phyloP scores from a whole-genome alignment of 2,888 invertebrate species.

The Stictocephala bisonia region DNA sequence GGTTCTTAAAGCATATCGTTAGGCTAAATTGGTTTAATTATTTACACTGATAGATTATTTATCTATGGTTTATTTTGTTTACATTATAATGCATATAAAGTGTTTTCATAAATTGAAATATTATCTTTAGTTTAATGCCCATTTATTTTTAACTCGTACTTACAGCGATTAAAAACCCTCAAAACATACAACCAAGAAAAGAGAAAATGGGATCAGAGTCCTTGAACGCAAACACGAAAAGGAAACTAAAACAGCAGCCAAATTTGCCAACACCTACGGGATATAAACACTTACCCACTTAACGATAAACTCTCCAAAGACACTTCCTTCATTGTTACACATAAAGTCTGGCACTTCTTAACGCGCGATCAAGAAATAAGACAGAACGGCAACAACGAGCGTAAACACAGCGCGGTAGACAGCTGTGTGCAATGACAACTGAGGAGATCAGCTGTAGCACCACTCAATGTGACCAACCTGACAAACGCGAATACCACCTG shows the following conservation, averaged over 20 bases:
- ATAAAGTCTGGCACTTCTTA: constrained; percentile 42
- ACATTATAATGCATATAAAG: too few relatives aligned
- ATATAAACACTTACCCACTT: constrained; percentile 26
- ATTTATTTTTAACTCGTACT: too few relatives aligned
- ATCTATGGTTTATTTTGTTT: too few relatives aligned
- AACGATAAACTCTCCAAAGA: constrained; percentile 19
- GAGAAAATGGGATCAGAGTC: background rate
- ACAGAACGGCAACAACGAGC: constrained; percentile 25
- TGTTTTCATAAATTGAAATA: too few relatives aligned
- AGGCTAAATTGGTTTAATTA: too few relatives aligned
- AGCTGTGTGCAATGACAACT: constrained; percentile 22
- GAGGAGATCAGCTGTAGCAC: constrained; percentile 14
- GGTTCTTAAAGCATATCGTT: too few relatives aligned
- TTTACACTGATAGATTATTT: too few relatives aligned
- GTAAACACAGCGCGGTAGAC: constrained; percentile 35
- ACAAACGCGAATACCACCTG: background rate
- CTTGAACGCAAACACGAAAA: constrained; percentile 20
- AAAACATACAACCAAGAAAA: too few relatives aligned
- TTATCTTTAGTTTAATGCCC: too few relatives aligned
- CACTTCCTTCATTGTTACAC: constrained; percentile 39
- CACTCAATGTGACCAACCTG: background rate
- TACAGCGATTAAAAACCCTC: too few relatives aligned
- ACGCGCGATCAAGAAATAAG: constrained; percentile 37
- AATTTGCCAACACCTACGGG: constrained; percentile 6
- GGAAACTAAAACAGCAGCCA: background rate